These are phyloP conservation scores for Odontophorus gujanensis DNA, from an alignment of 2,113 vertebrate species.

Conservation along the genomic window DNA sequence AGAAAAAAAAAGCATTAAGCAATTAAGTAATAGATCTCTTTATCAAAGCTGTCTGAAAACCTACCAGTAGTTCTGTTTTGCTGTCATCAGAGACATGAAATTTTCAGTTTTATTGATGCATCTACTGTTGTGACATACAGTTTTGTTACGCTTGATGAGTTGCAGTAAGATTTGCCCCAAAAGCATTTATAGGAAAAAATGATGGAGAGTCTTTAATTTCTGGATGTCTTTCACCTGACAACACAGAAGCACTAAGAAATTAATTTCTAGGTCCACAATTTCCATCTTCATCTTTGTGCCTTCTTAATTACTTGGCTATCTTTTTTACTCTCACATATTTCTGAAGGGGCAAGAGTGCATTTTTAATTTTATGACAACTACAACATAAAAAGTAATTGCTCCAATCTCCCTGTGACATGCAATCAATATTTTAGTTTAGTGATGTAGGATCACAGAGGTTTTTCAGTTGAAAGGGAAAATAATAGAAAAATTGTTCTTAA, in stretches of 20 bases:
- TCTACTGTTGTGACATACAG: neutral
- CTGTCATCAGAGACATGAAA: neutral
- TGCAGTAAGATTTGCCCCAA: neutral
- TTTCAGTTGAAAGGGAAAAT: neutral
- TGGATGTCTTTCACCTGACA: neutral
- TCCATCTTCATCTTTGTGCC: neutral
- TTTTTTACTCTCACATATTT: neutral
- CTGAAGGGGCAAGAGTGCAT: neutral
- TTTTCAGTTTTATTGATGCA: neutral
- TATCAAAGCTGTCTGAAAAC: neutral
- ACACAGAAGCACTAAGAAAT: neutral
- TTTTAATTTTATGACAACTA: neutral
- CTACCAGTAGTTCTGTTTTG: neutral
- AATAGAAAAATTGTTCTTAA: neutral
- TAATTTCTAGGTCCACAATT: neutral
- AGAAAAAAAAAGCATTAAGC: neutral
- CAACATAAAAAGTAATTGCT: neutral
- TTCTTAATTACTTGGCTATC: neutral
- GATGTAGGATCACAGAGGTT: neutral
- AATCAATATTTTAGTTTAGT: neutral
- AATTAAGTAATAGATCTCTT: neutral
- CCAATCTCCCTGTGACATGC: neutral
- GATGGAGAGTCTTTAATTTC: neutral
- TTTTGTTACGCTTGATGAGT: neutral
- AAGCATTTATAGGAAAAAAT: neutral